phyloP scores from a whole-genome alignment of 2,888 invertebrate genomes.

The Trichogramma dendrolimi region DNA sequence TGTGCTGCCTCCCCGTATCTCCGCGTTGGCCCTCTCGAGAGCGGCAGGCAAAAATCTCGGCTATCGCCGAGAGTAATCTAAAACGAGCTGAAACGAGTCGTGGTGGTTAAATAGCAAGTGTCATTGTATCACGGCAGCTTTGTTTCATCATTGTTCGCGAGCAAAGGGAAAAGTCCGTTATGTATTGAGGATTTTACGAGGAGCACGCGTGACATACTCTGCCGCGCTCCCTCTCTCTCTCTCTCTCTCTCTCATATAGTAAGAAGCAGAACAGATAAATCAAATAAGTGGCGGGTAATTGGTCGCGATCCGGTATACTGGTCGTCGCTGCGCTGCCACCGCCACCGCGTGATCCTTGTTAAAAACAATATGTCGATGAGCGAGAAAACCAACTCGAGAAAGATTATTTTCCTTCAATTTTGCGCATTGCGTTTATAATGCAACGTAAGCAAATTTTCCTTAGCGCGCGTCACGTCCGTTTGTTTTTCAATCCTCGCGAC shows the following conservation, averaged over 20 bases:
- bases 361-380: no score
- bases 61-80: conserved; percentile 4
- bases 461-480: no score
- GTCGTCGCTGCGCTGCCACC: conserved; percentile 1
- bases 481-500: no score
- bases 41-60: neutral
- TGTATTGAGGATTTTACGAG: conserved; percentile 18
- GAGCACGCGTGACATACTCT: neutral
- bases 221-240: no score
- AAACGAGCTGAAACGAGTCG: neutral
- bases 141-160: conserved; percentile 26
- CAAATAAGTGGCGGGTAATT: conserved; percentile 33
- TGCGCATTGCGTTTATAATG: no score
- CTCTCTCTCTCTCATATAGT: no score
- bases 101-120: neutral
- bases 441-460: no score
- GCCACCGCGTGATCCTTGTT: no score
- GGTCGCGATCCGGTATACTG: conserved; percentile 32
- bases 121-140: conserved; percentile 3
- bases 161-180: conserved; percentile 4
- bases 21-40: no score
- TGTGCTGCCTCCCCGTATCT: no score
- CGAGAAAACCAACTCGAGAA: no score
- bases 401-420: no score
- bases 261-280: conserved; percentile 30